Evolutionary conservation across 92 coral and sea anemone genomes (phyloP).

Genomic region (Actinostola sp.): DNA sequence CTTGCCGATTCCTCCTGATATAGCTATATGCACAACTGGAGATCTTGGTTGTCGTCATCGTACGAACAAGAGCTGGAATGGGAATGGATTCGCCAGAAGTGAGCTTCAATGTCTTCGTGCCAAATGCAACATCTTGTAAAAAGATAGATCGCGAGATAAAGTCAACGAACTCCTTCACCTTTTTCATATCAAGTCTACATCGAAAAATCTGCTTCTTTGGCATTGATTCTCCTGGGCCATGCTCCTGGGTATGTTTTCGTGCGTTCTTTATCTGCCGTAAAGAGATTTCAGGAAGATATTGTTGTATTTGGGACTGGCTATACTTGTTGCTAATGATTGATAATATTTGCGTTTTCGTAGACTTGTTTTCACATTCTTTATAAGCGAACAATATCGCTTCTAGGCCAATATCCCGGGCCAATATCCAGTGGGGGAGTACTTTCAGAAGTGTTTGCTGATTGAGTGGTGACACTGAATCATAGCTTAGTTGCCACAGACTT

Average conservation of each 20-base stretch:
- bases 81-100: slow-evolving; percentile 22
- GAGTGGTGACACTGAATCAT: slow-evolving; percentile 8
- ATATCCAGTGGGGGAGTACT: slow-evolving; percentile 5
- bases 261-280: slow-evolving; percentile 42
- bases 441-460: neutral
- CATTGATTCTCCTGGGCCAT: slow-evolving; percentile 22
- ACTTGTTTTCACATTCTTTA: slow-evolving; percentile 27
- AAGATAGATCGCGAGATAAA: slow-evolving; percentile 40
- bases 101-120: slow-evolving; percentile 37
- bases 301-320: slow-evolving; percentile 29
- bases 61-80: slow-evolving; percentile 47
- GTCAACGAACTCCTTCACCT: slow-evolving; percentile 31
- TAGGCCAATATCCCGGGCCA: no score
- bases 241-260: slow-evolving; percentile 26
- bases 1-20: slow-evolving; percentile 21
- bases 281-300: slow-evolving; percentile 29
- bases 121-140: slow-evolving; percentile 44
- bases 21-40: slow-evolving; percentile 23
- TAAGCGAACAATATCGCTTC: slow-evolving; percentile 50
- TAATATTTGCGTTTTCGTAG: slow-evolving; percentile 46
- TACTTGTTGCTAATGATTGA: slow-evolving; percentile 46
- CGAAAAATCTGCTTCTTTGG: slow-evolving; percentile 25
- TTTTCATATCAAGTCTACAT: slow-evolving; percentile 31
- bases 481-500: slow-evolving; percentile 32
- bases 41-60: slow-evolving; percentile 28